Evolutionary conservation across 1,140 invertebrate species (phyloP).

Genomic region (Drosophila pruinosa): DNA sequence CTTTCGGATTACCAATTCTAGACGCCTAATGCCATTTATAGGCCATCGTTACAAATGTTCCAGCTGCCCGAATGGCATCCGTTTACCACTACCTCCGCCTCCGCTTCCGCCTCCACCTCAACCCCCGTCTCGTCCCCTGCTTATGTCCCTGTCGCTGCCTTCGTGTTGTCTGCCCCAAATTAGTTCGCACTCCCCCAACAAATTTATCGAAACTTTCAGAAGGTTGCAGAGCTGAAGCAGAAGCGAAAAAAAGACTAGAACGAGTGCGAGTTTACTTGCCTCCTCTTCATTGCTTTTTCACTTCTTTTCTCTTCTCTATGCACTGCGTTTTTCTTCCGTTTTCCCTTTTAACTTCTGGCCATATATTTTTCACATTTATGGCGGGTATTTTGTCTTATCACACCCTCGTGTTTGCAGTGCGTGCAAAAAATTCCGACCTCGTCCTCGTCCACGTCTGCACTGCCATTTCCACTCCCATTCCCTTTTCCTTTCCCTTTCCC

Average conservation of each 20-base stretch:
- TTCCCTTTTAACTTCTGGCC: conserved; percentile 69
- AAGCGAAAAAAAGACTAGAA: not conserved
- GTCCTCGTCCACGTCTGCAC: not conserved
- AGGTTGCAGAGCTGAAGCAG: too few relatives aligned
- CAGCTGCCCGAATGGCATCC: conserved; percentile 46
- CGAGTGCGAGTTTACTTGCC: conserved; percentile 14
- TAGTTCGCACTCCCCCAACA: conserved; percentile 57
- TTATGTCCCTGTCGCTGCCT: conserved; percentile 11
- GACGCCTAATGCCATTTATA: conserved; percentile 80
- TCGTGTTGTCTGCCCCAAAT: conserved; percentile 49
- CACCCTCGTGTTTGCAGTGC: conserved; percentile 79
- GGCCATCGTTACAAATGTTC: conserved; percentile 79
- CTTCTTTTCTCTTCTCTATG: conserved; percentile 6
- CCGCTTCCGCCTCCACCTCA: not conserved
- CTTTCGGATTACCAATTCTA: conserved; percentile 80
- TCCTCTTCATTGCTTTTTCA: conserved; percentile 10
- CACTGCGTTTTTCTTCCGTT: conserved; percentile 52
- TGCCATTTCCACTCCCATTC: not conserved
- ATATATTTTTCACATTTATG: conserved; percentile 82
- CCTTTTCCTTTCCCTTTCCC: not conserved
- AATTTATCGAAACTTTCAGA: conserved; percentile 68
- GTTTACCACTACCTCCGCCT: not conserved
- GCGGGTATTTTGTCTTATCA: conserved; percentile 81
- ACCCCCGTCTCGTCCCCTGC: too few relatives aligned
- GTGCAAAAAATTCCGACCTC: conserved; percentile 70